These are phyloP conservation scores for Erithacus rubecula DNA, from an alignment of 2,797 vertebrate species.

Conservation along the genomic window DNA sequence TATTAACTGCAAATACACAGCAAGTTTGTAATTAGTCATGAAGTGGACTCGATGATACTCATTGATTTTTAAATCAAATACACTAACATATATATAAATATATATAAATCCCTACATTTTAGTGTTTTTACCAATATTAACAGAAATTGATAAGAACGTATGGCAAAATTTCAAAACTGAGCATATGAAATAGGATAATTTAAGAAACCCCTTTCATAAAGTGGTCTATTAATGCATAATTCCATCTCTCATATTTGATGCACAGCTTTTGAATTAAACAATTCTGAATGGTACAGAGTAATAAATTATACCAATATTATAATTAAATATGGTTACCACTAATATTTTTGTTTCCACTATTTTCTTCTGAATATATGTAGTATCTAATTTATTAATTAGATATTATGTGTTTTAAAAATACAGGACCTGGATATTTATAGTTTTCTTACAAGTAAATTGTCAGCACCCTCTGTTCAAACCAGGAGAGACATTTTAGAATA, in stretches of 20 bases:
- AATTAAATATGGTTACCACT: background rate
- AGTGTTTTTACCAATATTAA: background rate
- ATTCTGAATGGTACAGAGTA: background rate
- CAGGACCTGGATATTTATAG: background rate
- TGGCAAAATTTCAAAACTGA: background rate
- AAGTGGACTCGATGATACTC: slow-evolving; percentile 57
- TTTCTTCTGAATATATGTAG: background rate
- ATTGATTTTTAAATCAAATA: slow-evolving; percentile 35
- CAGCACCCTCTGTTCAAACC: background rate
- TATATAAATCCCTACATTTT: background rate
- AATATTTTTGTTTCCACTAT: background rate
- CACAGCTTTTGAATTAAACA: background rate
- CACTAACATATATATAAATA: background rate
- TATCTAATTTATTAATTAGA: background rate
- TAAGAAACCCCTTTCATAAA: background rate
- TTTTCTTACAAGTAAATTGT: background rate
- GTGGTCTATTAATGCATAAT: background rate
- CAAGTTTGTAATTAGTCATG: slow-evolving; percentile 68
- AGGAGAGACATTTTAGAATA: background rate
- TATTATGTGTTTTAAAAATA: background rate
- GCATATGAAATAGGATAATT: background rate
- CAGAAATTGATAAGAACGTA: background rate
- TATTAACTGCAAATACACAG: slow-evolving; percentile 74
- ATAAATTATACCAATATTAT: background rate
- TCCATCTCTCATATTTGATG: background rate